Base-by-base conservation (phyloP, 2,113 vertebrate genomes). In the Chaenocephalus aceratus region DNA sequence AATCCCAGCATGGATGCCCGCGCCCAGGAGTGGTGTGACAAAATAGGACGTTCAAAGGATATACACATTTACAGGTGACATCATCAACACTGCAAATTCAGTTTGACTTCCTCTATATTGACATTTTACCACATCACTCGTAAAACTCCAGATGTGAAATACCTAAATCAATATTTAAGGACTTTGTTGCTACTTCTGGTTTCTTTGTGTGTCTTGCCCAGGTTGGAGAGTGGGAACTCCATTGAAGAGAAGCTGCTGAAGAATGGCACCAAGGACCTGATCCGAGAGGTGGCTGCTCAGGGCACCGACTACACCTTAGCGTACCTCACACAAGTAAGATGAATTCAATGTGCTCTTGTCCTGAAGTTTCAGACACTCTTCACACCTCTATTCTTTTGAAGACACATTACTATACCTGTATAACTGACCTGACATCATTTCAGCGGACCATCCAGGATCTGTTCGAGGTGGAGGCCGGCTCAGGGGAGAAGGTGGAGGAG, bases 161-260 rank as follows among this genome's bases (percentile, higher is more conserved):
- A n/a, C 59, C 59, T 16, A 44, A 34, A n/a, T 41, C n/a, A 15
- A 46, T 23, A 26, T 14, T 68, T 14, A 73, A 66, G 2, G 53
- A 49, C 57, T 48, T 44, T 2, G 30, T 30, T 30, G 30, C 30
- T 30, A 30, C 30, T 30, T 30, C 30, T 34, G 1, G 3, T 45
- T 16, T 6, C 15, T 41, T 34, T 70, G 18, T 76, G 10, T 58
- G 4, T 34, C 58, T 85, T 79, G 10, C 5, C 16, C 69, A 98
- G 97, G 72, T 92, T 98, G 89, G 96, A 97, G 86, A 97, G 97
- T 80, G 97, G 97, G 11, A 97, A 97, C 90, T 98, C 97, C 15
- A 96, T 98, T 54, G 97, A 98, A 89, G 97, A 98, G 91, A 98
- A 98, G 72, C 94, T 98, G 59, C 83, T 97, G 84, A 98, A 98